Base-by-base conservation (phyloP, 2,888 invertebrate genomes). In the Stramonita haemastoma region DNA sequence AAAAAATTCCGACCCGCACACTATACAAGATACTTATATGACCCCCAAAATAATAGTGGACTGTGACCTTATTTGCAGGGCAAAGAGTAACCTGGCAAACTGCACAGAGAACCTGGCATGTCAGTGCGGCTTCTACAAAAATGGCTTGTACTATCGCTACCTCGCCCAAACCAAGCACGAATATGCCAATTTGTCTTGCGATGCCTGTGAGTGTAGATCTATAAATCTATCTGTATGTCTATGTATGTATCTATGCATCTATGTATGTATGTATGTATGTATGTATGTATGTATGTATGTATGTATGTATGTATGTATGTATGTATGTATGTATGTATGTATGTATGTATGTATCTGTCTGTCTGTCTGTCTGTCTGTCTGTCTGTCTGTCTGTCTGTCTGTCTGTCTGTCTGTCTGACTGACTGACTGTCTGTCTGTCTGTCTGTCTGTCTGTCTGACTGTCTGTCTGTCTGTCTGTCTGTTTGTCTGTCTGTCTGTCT, bases 71-170 rank as follows among this genome's bases (percentile, higher is more conserved):
- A n/a, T 26, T 56, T 70, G 60, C 86, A 86, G 86, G 15, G 32
- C 87, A 1, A 2, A 73, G 46, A 73, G 26, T n/a, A 17, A 36
- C 2, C 87, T 73, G 73, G 87, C 46, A 5, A 73, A 87, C 87
- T 87, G 87, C 29, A 87, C 87, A 22, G 87, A 87, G 46, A 46
- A 36, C 73, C 60, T 87, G 87, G 87, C 87, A 0, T 87, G 87
- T 87, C 32, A 22, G n/a, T 87, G 87, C n/a, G 87, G 87, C n/a
- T 87, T 87, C 34, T 87, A 87, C 87, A 73, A 87, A 73, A 34
- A 87, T 22, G 73, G 73, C n/a, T 1, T 1, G 2, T 87, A 73
- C 46, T 87, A 87, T 73, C 73, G 87, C n/a, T 73, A 73, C 73
- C 87, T 87, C 32, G 87, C 87, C 46, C 13, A 46, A 4, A 11